phyloP scores from a whole-genome alignment of 2,797 vertebrate genomes.

The Synanceia verrucosa region DNA sequence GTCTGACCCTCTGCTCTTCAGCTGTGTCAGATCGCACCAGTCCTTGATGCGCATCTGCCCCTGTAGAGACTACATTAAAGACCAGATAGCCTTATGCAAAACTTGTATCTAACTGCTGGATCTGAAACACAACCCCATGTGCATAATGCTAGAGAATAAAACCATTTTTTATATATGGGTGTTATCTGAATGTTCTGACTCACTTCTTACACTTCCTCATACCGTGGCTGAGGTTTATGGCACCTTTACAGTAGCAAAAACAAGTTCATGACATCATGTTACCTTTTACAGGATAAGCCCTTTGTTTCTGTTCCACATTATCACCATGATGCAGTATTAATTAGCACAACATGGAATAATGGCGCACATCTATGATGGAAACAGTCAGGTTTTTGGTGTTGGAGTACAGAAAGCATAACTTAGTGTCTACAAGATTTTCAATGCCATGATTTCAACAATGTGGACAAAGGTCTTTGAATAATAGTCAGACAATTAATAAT shows the following conservation, averaged over 20 bases:
- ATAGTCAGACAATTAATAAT: no score
- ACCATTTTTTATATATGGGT: neutral
- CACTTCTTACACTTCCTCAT: neutral
- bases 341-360: neutral
- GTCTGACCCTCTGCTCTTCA: slow-evolving; percentile 82
- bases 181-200: neutral
- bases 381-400: no score
- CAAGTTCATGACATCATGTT: neutral
- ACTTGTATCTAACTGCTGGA: slow-evolving; percentile 17
- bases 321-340: neutral
- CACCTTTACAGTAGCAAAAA: neutral
- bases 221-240: neutral
- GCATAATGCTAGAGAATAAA: neutral
- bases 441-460: no score
- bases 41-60: slow-evolving; percentile 84
- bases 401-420: no score
- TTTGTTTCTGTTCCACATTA: neutral
- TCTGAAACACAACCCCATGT: neutral
- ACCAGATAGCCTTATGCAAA: slow-evolving; percentile 68
- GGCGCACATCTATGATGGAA: no score
- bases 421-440: no score
- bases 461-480: no score
- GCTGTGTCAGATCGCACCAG: slow-evolving; percentile 26
- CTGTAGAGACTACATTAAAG: slow-evolving; percentile 89
- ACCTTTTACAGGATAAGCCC: neutral